Conservation (phyloP, 2,113 vertebrate genomes). For the Caretta caretta region DNA sequence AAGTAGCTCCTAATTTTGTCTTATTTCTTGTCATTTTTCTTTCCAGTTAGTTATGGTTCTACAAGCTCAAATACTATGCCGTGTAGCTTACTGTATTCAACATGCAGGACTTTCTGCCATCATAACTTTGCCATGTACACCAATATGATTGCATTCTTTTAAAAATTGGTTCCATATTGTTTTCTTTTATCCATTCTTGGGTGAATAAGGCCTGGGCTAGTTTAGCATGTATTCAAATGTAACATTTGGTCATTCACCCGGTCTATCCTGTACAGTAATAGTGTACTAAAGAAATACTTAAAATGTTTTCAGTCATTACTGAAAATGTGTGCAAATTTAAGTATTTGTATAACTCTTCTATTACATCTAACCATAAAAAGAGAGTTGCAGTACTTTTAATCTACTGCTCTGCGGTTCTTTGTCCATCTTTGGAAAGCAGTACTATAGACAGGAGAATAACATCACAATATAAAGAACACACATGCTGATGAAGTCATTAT, state of each 20-base stretch:
- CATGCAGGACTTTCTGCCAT: neutral
- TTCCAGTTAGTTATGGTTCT: neutral
- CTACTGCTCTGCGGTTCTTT: neutral
- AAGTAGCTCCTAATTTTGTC: neutral
- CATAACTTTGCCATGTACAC: neutral
- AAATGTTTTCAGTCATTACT: neutral
- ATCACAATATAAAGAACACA: neutral
- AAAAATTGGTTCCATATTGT: neutral
- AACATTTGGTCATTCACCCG: fast-evolving
- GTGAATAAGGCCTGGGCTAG: neutral
- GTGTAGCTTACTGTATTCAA: neutral
- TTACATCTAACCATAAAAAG: neutral
- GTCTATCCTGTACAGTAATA: neutral
- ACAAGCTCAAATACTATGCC: neutral
- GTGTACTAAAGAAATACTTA: neutral
- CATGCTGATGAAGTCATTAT: neutral
- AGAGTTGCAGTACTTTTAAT: neutral
- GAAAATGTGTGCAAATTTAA: neutral
- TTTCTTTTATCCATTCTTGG: neutral
- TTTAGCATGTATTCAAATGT: neutral
- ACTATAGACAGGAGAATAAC: neutral
- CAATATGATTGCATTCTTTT: neutral
- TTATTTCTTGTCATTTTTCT: neutral
- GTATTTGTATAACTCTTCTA: neutral
- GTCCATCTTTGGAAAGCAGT: neutral